These are phyloP conservation scores for Phyllotreta striolata DNA, from an alignment of 2,888 invertebrate species.

Conservation along the genomic window DNA sequence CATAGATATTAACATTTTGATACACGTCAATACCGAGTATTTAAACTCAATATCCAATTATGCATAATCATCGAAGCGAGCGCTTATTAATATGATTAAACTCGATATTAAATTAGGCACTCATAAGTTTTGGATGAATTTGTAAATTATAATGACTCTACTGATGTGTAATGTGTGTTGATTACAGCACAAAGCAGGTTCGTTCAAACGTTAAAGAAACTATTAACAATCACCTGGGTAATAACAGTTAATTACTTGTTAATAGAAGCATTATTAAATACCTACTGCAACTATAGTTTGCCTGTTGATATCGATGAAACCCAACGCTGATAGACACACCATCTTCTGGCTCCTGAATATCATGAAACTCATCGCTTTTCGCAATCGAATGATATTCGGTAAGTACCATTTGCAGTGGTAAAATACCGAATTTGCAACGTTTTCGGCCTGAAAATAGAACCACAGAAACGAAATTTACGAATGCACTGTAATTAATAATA, in stretches of 20 bases:
- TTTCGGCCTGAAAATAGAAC: constrained; percentile 35
- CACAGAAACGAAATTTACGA: too few relatives aligned
- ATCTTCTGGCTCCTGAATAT: constrained; percentile 36
- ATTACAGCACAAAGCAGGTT: neutral
- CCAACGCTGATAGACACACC: constrained; percentile 34
- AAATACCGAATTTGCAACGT: constrained; percentile 35
- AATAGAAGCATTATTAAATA: neutral
- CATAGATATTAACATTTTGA: too few relatives aligned
- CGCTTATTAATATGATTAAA: too few relatives aligned
- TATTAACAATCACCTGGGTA: neutral
- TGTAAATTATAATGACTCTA: too few relatives aligned
- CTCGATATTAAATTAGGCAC: too few relatives aligned
- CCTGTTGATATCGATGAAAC: constrained; percentile 37
- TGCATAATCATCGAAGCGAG: too few relatives aligned
- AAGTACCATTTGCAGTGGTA: constrained; percentile 39
- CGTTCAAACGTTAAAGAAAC: too few relatives aligned
- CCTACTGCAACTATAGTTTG: constrained; percentile 38
- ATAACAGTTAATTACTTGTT: too few relatives aligned
- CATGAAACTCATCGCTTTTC: constrained; percentile 36
- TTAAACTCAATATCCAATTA: too few relatives aligned
- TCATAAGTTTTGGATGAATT: too few relatives aligned
- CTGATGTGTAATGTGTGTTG: too few relatives aligned
- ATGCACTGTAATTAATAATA: constrained; percentile 4
- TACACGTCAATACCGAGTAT: too few relatives aligned
- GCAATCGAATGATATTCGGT: constrained; percentile 32